Evolutionary conservation across 2,113 vertebrate species (phyloP), one percentile per base, ranked within the genome.

Genomic region (Sialia sialis): DNA sequence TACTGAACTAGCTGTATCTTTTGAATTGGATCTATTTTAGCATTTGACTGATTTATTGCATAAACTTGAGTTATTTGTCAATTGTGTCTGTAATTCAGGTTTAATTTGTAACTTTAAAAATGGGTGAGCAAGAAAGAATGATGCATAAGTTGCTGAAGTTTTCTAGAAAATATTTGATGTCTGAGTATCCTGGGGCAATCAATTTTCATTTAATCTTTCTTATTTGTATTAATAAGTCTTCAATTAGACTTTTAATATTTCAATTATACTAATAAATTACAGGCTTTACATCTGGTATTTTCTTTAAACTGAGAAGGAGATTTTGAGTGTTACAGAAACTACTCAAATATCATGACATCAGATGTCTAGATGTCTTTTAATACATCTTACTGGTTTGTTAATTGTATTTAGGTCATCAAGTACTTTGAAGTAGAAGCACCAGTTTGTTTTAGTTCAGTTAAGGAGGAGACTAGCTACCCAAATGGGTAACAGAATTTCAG

Each of bases 61-160:
- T 21, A 34, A 44, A 41, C 6, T 69, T 0, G 0, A 80, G 34
- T 75, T 4, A 55, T 70, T 73, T 80, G 9, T 59, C 26, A 59
- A 6, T 26, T 46, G 3, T 38, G 25, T 59, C 39, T 67, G 12
- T 51, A 43, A 72, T 32, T 79, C 1, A 5, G 7, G 13, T 74
- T 80, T 81, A 32, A 49, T 41, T 54, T 90, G 12, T 46, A 79
- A 62, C 39, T 84, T 54, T 29, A 48, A 69, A 67, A 63, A 21
- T 0, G 0, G 4, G 5, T 43, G 30, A 69, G 9, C 23, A 84
- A 59, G 27, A 60, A 78, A 55, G 3, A 63, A 74, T n/a, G 11
- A 93, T 52, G 14, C 6, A 1, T 51, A 52, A 56, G 4, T 34
- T 11, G 2, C 14, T 68, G 49, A 76, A 34, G 14, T 43, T 60